Base-by-base conservation (phyloP, 1,140 invertebrate genomes). In the Lepidotrigona ventralis region DNA sequence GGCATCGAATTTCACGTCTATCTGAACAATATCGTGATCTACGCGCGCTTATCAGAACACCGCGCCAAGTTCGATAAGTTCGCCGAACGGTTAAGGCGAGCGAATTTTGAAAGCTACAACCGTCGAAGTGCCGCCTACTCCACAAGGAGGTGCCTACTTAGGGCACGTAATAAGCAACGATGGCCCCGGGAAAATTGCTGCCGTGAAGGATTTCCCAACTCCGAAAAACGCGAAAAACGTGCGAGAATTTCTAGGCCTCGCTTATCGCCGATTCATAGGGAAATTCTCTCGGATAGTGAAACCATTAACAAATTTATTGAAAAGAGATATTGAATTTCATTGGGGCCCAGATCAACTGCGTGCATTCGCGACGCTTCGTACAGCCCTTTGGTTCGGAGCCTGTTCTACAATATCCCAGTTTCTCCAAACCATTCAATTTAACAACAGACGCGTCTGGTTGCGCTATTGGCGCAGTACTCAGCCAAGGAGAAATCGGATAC, bases 311-410 rank as follows among this genome's bases (percentile, higher is more conserved):
- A 15, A 33, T 6, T 4, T 70, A 2, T 17, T 70, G 0, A 51
- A 51, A 19, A n/a, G n/a, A 0, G 14, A 70, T 12, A 4, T 2
- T 0, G 0, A 12, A 26, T 70, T 70, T 8, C 2, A 9, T 4
- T 70, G 69, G 21, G 0, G 0, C 0, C 0, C 23, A 0, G 1
- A 5, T 17, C 56, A 39, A 23, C 1, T 46, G 11, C 1, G 2
- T 0, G 39, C 33, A 6, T 70, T 70, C 39, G 11, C 6, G 1
- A n/a, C 1, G 6, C 5, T 70, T 2, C 17, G 39, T 8, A n/a
- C 11, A 21, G 2, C 21, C n/a, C n/a, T n/a, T n/a, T n/a, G n/a
- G 1, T 0, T 15, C 26, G 0, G 3, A 46, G 2, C 68, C 68
- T 11, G 14, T 70, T 4, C 12, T 70, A 1, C 46, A 51, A 14